phyloP scores from a whole-genome alignment of 2,113 vertebrate genomes.

The Aix galericulata region DNA sequence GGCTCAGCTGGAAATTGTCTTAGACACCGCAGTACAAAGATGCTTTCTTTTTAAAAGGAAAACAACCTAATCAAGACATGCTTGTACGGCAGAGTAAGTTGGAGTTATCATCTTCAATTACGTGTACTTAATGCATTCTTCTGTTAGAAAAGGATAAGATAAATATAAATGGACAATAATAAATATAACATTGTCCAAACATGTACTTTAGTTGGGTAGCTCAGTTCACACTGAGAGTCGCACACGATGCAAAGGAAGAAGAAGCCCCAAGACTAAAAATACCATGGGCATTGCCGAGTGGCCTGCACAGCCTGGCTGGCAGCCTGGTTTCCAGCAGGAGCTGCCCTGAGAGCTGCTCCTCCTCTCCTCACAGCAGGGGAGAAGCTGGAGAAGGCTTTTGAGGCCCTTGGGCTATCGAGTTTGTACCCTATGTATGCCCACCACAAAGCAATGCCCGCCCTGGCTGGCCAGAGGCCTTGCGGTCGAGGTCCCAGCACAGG shows the following conservation, averaged over 20 bases:
- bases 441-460: neutral
- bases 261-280: neutral
- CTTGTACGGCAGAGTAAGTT: neutral
- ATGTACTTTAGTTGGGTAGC: neutral
- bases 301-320: rapidly evolving
- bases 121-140: neutral
- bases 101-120: conserved; percentile 41
- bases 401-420: neutral
- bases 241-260: rapidly evolving
- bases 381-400: neutral
- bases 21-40: neutral
- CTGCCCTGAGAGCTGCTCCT: rapidly evolving
- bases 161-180: neutral
- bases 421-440: rapidly evolving
- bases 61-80: conserved; percentile 29
- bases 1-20: conserved; percentile 36
- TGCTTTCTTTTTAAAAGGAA: neutral
- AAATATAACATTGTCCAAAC: neutral
- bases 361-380: rapidly evolving
- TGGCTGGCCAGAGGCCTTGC: neutral
- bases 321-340: neutral
- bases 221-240: rapidly evolving
- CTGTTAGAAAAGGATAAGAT: neutral
- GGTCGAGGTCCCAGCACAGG: neutral
- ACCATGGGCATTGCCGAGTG: neutral